Evolutionary conservation across 2,113 vertebrate genomes (phyloP).

Genomic region (Myodes glareolus): DNA sequence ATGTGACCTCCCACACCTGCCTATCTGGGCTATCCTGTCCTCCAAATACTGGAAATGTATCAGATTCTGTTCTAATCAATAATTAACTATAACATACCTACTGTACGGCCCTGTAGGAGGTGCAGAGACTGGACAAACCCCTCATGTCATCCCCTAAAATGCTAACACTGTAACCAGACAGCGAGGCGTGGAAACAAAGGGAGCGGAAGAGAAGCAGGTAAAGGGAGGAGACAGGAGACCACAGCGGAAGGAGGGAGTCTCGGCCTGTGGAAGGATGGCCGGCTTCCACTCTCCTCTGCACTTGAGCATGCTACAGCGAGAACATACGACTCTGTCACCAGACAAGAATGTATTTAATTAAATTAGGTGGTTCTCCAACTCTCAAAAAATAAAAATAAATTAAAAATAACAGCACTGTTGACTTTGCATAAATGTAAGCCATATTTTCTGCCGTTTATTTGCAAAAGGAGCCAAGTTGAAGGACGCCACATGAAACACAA

Average conservation of each 20-base stretch:
- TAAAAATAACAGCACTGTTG: not conserved
- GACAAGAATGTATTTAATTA: not conserved
- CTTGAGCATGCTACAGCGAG: not conserved
- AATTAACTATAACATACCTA: not conserved
- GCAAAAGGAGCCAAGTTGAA: constrained; percentile 20
- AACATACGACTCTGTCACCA: not conserved
- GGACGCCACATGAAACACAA: not conserved
- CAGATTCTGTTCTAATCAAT: not conserved
- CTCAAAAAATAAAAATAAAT: not conserved
- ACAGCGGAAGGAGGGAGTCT: not conserved
- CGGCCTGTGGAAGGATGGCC: fast-evolving
- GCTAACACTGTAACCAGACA: not conserved
- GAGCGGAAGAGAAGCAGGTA: not conserved
- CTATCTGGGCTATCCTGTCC: not conserved
- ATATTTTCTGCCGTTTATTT: not conserved
- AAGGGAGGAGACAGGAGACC: not conserved
- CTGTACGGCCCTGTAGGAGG: not conserved
- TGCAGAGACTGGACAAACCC: not conserved
- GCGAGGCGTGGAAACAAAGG: not conserved
- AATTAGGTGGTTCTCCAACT: not conserved
- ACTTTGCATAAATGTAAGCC: constrained; percentile 5
- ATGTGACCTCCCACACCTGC: not conserved
- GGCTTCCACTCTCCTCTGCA: not conserved
- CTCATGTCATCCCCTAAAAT: not conserved
- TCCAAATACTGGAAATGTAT: not conserved